Evolutionary conservation across 2,797 vertebrate genomes (phyloP), one percentile per base, ranked within the genome.

Genomic region (Anguilla anguilla): DNA sequence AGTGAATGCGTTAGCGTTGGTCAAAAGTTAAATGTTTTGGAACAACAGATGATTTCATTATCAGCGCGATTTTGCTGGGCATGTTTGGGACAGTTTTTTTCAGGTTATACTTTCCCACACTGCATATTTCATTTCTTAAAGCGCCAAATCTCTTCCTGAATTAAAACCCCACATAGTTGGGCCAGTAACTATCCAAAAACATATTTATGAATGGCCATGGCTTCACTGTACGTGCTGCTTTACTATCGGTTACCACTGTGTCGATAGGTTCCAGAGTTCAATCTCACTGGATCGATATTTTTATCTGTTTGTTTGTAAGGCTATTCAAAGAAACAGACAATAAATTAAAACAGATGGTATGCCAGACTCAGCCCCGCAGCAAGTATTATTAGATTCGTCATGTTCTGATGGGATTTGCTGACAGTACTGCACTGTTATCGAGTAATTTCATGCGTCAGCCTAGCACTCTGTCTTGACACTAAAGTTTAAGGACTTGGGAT

Each of bases 151-250:
- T 0, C 35, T 17, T 17, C 6, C 72, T 1, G 72, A 77, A 39
- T 77, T 15, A 72, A 72, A 72, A 15, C 31, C 28, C 61, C 31
- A 17, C 72, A 35, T 3, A 2, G 35, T 77, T 39, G 72, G 72
- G 11, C 35, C 74, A 46, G 4, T 79, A 46, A 79, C 74, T 77
- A 4, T 22, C 39, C 77, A 22, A 81, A 46, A 57, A 85, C n/a
- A 49, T 57, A 51, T 69, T 9, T 46, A 28, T n/a, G 28, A 51
- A 51, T 82, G 81, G 90, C 92, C 92, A 88, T 91, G 89, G 91
- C 90, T 89, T 90, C 72, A 25, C 92, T 95, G 92, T 95, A 90
- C 94, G 90, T 92, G 91, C 94, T 22, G 35, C 92, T 93, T 86
- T 94, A 92, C 93, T 88, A 93, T 95, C 91, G 0, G 35, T 87